Evolutionary conservation across 1,140 invertebrate species (phyloP).

Genomic region (Ips nitidus): DNA sequence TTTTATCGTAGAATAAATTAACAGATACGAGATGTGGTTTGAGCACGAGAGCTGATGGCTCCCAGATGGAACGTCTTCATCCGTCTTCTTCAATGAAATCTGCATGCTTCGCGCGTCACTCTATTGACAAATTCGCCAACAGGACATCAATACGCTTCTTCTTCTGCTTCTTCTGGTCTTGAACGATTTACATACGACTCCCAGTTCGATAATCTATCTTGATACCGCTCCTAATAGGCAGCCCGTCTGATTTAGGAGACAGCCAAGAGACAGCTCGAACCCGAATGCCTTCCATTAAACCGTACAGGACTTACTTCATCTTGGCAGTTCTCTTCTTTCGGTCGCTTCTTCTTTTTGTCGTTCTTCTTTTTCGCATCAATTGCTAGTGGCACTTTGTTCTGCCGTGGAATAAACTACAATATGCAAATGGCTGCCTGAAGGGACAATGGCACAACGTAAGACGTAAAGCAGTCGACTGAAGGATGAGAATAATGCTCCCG

Average conservation of each 20-base stretch:
- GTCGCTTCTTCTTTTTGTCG: conserved; percentile 19
- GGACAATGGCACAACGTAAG: conserved; percentile 30
- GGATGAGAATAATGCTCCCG: conserved; percentile 25
- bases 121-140: conserved; percentile 36
- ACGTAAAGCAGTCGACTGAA: conserved; percentile 30
- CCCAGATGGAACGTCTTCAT: conserved; percentile 4
- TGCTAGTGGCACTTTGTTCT: conserved; percentile 37
- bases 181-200: conserved; percentile 33
- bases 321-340: conserved; percentile 29
- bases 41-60: too few relatives aligned
- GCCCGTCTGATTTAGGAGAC: conserved; percentile 35
- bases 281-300: conserved; percentile 28
- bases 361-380: conserved; percentile 30
- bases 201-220: conserved; percentile 36
- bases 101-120: conserved; percentile 29
- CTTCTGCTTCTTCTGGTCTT: conserved; percentile 13
- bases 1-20: too few relatives aligned
- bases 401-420: conserved; percentile 36
- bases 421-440: conserved; percentile 34
- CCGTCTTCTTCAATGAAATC: conserved; percentile 17
- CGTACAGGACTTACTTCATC: conserved; percentile 34
- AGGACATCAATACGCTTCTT: conserved; percentile 32
- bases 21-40: too few relatives aligned
- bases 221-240: conserved; percentile 37
- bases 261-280: conserved; percentile 27